Base-by-base conservation (phyloP, 1,140 invertebrate genomes). In the Meloidogyne exigua region DNA sequence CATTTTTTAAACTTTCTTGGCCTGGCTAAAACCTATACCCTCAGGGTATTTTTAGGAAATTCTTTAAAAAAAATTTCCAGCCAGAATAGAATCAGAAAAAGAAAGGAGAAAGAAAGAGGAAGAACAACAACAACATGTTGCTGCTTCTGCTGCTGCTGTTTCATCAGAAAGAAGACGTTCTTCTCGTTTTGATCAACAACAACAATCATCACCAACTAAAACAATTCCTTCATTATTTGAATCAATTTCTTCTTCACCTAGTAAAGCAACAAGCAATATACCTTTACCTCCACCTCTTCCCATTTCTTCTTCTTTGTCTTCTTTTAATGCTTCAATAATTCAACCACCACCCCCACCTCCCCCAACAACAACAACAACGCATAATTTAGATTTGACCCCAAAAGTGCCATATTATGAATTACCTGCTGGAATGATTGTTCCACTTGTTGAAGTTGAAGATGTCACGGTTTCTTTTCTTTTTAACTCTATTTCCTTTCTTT, bases 361-460 rank as follows among this genome's bases (percentile, higher is more conserved):
- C 1, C 67, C 44, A 15, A 3, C 18, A 28, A 36, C 68, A 36
- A 36, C 32, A 70, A 15, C 44, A 12, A 36, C 21, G 0, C 70
- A 21, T 9, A 28, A 66, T 12, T 63, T 77, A 12, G 76, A 67
- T 76, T 44, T 71, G 21, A 78, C 44, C 36, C 44, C 80, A 15
- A 73, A 78, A 68, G 62, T 44, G 10, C 71, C 69, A n/a, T 81
- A 80, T 64, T 76, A 76, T 73, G 70, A 76, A 36, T 44, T 76
- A 32, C 75, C 75, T 12, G 76, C 76, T 32, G 76, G 76, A 39
- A 78, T 78, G 76, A 78, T 78, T 75, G 73, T 81, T 11, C 81
- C 80, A 32, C 65, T 81, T 18, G 25, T 81, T 23, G 25, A 21
- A 2, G 12, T 72, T 10, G 80, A 81, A 26, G 68, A 75, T 26